Evolutionary conservation across 2,113 vertebrate genomes (phyloP).

Genomic region (Dicaeum eximium): DNA sequence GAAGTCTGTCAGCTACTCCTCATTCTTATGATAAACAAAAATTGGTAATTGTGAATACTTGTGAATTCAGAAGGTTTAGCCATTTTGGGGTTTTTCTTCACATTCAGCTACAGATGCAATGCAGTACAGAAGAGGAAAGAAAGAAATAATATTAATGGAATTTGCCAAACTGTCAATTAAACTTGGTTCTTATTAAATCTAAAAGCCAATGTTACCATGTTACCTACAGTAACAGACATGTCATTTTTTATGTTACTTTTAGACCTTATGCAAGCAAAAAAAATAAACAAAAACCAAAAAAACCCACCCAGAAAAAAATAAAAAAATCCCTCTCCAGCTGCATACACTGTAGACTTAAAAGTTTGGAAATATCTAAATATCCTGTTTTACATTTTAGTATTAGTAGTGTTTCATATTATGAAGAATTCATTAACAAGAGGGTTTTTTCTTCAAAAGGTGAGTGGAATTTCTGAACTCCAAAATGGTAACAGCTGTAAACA

Average conservation of each 20-base stretch:
- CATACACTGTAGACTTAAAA: background rate
- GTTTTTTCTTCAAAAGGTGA: background rate
- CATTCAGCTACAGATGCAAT: background rate
- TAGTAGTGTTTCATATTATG: background rate
- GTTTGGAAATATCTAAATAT: background rate
- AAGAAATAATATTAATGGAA: background rate
- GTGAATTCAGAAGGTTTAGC: background rate
- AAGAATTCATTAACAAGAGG: background rate
- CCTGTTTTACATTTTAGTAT: background rate
- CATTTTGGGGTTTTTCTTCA: background rate
- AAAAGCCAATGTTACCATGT: background rate
- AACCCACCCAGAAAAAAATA: background rate
- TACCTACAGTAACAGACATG: background rate
- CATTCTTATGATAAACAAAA: background rate
- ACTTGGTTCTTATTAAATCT: background rate
- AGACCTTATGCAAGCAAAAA: background rate
- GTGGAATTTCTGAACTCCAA: background rate
- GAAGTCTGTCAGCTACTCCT: background rate
- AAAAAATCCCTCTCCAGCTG: background rate
- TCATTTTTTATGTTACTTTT: background rate
- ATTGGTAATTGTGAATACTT: background rate
- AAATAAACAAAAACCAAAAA: background rate
- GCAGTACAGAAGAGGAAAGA: background rate
- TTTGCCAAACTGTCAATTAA: background rate
- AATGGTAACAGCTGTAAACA: background rate